These are phyloP conservation scores for Acleris sparsana DNA, from an alignment of 2,888 invertebrate genomes.

Conservation along the genomic window DNA sequence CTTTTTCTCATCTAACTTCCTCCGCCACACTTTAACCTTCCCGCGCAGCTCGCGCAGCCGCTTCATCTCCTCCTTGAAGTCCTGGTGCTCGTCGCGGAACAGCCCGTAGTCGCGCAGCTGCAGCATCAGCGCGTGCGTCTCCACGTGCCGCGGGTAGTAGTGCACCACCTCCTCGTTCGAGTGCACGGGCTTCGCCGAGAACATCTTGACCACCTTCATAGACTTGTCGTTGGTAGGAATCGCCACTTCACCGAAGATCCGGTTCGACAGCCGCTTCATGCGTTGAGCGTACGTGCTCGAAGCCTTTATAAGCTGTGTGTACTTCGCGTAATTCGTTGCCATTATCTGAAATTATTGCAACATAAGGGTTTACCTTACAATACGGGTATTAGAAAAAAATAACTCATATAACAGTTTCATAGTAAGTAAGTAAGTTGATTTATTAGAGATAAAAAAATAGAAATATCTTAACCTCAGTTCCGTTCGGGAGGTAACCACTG, in stretches of 20 bases:
- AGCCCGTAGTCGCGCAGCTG: constrained; percentile 90
- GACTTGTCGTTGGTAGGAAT: constrained; percentile 89
- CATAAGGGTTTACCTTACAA: no score
- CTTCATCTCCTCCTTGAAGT: constrained; percentile 94
- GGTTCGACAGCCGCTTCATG: constrained; percentile 93
- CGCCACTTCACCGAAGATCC: constrained; percentile 94
- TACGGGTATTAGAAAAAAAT: no score
- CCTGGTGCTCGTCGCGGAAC: constrained; percentile 94
- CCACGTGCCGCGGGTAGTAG: constrained; percentile 94
- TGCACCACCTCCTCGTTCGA: constrained; percentile 88
- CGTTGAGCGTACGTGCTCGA: constrained; percentile 91
- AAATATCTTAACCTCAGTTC: no score
- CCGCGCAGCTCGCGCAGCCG: constrained; percentile 90
- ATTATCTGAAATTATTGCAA: constrained; percentile 43
- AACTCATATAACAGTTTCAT: no score
- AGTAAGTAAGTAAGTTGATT: no score
- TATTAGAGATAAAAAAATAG: no score
- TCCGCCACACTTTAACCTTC: constrained; percentile 84
- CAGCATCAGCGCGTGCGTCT: constrained; percentile 89
- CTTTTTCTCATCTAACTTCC: constrained; percentile 71
- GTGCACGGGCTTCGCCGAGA: constrained; percentile 89
- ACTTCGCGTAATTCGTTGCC: constrained; percentile 87
- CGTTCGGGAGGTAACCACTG: no score
- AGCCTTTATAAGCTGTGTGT: constrained; percentile 86
- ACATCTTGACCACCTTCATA: constrained; percentile 91